phyloP scores from a whole-genome alignment of 2,888 invertebrate genomes.

The Platynereis dumerilii region DNA sequence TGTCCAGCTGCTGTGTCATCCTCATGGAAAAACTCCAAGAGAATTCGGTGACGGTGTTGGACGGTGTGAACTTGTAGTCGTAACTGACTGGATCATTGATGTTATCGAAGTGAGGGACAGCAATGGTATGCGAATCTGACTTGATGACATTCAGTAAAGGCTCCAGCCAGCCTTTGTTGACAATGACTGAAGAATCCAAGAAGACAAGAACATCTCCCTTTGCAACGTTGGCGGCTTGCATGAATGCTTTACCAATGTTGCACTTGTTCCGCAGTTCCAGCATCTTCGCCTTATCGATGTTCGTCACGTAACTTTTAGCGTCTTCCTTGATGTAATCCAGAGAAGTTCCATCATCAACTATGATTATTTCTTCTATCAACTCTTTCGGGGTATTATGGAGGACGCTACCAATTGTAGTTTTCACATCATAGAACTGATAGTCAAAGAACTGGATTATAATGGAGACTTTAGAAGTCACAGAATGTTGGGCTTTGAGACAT shows the following conservation, averaged over 20 bases:
- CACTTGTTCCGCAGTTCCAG: conserved; percentile 17
- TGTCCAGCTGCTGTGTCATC: conserved; percentile 12
- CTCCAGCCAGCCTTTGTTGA: conserved; percentile 36
- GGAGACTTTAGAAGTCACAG: conserved; percentile 18
- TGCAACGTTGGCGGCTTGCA: conserved; percentile 28
- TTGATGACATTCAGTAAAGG: conserved; percentile 32
- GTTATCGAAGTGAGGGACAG: conserved; percentile 37
- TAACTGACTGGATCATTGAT: conserved; percentile 38
- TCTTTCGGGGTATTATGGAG: conserved; percentile 21
- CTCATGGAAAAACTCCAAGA: conserved; percentile 36
- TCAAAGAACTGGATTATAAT: conserved; percentile 39
- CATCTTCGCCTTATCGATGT: conserved; percentile 26
- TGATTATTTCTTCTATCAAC: conserved; percentile 35
- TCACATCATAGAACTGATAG: conserved; percentile 39
- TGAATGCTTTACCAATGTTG: conserved; percentile 29
- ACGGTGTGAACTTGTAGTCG: conserved; percentile 24
- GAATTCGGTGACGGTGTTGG: conserved; percentile 26
- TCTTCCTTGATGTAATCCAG: conserved; percentile 36
- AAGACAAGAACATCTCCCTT: conserved; percentile 34
- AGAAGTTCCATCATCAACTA: conserved; percentile 40
- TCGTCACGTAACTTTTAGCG: conserved; percentile 23
- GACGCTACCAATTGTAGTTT: conserved; percentile 37
- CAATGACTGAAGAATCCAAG: conserved; percentile 33
- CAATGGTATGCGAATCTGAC: conserved; percentile 29
- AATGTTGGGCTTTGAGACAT: conserved; percentile 13